phyloP scores from a whole-genome alignment of 2,888 invertebrate genomes.

The Apoda limacodes region DNA sequence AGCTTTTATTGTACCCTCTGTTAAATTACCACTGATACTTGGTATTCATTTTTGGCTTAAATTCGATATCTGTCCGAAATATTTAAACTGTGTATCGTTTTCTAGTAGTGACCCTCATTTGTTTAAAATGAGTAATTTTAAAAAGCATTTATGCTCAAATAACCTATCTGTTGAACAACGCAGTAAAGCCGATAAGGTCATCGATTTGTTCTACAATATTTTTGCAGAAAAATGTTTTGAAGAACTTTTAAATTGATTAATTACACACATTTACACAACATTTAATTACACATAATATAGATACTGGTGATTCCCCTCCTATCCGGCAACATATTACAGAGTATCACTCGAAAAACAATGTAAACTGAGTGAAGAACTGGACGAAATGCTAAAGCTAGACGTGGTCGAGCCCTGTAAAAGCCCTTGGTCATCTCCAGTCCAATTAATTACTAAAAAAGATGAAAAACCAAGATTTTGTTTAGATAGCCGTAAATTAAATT shows the following conservation, averaged over 20 bases:
- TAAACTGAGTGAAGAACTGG: conserved; percentile 15
- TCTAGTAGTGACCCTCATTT: conserved; percentile 1
- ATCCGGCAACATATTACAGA: conserved; percentile 19
- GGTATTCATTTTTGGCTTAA: conserved; percentile 17
- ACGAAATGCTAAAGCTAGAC: conserved; percentile 20
- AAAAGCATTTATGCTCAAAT: too few species aligned
- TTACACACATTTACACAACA: too few species aligned
- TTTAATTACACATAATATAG: conserved; percentile 18
- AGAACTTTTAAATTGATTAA: too few species aligned
- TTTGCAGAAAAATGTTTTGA: conserved; percentile 16
- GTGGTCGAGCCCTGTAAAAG: conserved; percentile 22
- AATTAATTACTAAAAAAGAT: conserved; percentile 18
- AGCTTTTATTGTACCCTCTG: conserved; percentile 14
- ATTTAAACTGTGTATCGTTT: conserved; percentile 1
- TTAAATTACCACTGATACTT: conserved; percentile 12
- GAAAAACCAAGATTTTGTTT: conserved; percentile 21
- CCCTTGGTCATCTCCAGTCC: conserved; percentile 21
- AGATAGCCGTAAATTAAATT: conserved; percentile 20
- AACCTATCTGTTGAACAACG: conserved; percentile 7
- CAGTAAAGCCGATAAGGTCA: conserved; percentile 7
- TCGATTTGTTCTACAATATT: conserved; percentile 13
- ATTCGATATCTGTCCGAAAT: conserved; percentile 11
- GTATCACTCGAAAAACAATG: conserved; percentile 18
- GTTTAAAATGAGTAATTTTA: conserved; percentile 4
- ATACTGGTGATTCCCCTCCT: conserved; percentile 21